Evolutionary conservation across 2,888 invertebrate species (phyloP), one percentile per base, ranked within the genome.

Genomic region (Cosmia pyralina): DNA sequence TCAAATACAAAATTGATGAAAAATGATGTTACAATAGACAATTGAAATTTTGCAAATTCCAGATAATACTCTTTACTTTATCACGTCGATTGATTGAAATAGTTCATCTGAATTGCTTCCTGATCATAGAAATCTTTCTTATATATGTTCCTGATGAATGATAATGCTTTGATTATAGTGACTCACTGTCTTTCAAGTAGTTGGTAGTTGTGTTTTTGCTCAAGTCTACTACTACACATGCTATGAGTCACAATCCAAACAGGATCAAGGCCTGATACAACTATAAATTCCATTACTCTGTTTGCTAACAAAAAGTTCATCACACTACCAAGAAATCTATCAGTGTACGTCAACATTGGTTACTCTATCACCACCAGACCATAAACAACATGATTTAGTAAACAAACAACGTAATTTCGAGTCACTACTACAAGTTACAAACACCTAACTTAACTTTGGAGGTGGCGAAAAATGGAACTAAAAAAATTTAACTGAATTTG

Each of bases 331-430:
- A 62, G 62, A 80, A 73, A 74, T 46, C 13, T 46, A 46, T 57
- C 62, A 62, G 6, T 48, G 55, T 58, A 58, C 52, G 19, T 74
- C 75, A 52, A 75, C 28, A 58, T 57, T 50, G 15, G 28, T 38
- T 41, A 52, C 72, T 52, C 11, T 63, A 73, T 52, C 38, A 58
- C 46, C 71, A 75, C n/a, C 6, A 41, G 4, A 75, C n/a, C 11
- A 76, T 41, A 58, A 75, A 77, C 76, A 81, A 62, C 63, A 57
- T 7, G 46, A 65, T 68, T 72, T 71, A 78, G 64, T 78, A 79
- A 60, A 78, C 79, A 79, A 78, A 83, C 72, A 71, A 68, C 64
- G 72, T 79, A 78, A 63, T 41, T 55, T 71, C 10, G 44, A 71
- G 13, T 83, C 62, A 64, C 58, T 63, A 57, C 28, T 64, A n/a